phyloP scores from a whole-genome alignment of 1,140 invertebrate species.

The Druon quercuslanigerum region DNA sequence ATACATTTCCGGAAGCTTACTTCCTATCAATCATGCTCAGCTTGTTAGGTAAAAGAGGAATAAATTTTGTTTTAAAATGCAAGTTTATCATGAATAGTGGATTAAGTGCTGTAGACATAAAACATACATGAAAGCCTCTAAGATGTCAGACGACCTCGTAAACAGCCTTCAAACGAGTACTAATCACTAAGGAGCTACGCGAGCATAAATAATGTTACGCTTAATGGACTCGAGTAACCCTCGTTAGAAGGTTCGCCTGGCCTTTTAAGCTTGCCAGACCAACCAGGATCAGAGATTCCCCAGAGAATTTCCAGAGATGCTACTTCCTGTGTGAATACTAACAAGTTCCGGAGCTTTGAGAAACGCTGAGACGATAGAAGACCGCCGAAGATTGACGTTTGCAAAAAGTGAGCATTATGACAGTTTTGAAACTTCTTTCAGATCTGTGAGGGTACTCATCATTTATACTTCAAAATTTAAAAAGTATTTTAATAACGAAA shows the following conservation, averaged over 20 bases:
- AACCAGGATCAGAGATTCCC: conserved; percentile 25
- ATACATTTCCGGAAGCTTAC: neutral
- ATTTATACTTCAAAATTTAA: no score
- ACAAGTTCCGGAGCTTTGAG: conserved; percentile 20
- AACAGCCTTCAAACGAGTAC: conserved; percentile 30
- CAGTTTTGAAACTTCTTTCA: no score
- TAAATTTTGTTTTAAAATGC: neutral
- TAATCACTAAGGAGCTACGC: conserved; percentile 41
- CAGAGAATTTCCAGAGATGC: conserved; percentile 32
- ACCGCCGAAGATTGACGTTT: conserved; percentile 1
- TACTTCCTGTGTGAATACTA: conserved; percentile 27
- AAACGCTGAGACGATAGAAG: conserved; percentile 10
- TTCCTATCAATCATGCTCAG: neutral
- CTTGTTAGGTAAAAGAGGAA: neutral
- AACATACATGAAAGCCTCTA: conserved; percentile 6
- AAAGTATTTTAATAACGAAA: no score
- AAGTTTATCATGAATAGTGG: neutral
- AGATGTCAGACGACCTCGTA: conserved; percentile 28
- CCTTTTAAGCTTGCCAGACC: conserved; percentile 21
- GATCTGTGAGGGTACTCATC: no score
- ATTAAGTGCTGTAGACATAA: conserved; percentile 17
- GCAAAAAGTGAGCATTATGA: neutral
- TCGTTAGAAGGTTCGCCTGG: conserved; percentile 23
- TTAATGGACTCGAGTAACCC: conserved; percentile 24
- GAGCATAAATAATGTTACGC: conserved; percentile 36